Percentiles rank a stretch among this genome's conserved stretches.
Conservation (phyloP, 2,888 invertebrate species). For the Tholera decimalis region DNA sequence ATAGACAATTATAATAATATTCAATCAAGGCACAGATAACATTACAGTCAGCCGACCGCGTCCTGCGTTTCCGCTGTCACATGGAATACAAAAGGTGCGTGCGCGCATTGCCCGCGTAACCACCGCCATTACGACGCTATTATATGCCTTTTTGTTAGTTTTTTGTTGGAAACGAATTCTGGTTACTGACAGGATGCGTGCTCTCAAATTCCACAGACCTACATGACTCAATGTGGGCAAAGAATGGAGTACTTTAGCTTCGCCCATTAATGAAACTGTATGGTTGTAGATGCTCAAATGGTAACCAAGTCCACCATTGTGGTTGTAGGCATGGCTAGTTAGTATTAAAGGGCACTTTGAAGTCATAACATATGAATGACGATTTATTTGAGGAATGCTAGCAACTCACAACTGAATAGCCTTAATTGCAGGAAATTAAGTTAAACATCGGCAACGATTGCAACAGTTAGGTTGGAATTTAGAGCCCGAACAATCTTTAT, state of each 20-base stretch:
- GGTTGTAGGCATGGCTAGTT: not conserved
- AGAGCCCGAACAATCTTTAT: not conserved
- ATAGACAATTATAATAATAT: slow-evolving; percentile 61
- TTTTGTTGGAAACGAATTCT: slow-evolving; percentile 74
- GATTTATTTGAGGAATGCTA: not conserved
- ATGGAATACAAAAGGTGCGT: slow-evolving; percentile 72
- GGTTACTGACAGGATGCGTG: slow-evolving; percentile 75
- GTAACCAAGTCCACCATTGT: slow-evolving; percentile 26
- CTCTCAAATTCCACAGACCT: slow-evolving; percentile 70
- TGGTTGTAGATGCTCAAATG: slow-evolving; percentile 32
- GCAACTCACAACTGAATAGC: not conserved
- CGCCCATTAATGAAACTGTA: slow-evolving; percentile 45
- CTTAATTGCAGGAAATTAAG: not conserved
- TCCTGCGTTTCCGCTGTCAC: slow-evolving; percentile 75
- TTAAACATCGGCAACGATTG: not conserved
- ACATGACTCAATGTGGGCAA: slow-evolving; percentile 56
- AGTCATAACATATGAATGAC: slow-evolving; percentile 1
- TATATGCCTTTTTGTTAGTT: slow-evolving; percentile 87
- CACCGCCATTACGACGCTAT: slow-evolving; percentile 80
- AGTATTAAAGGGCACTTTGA: not conserved
- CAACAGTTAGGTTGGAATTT: not conserved
- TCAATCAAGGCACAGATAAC: slow-evolving; percentile 57
- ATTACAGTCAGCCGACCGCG: slow-evolving; percentile 64
- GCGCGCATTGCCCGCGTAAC: slow-evolving; percentile 77
- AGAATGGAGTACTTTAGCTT: slow-evolving; percentile 47